Conservation (phyloP, 2,113 vertebrate genomes). For the Sclerurus mexicanus region DNA sequence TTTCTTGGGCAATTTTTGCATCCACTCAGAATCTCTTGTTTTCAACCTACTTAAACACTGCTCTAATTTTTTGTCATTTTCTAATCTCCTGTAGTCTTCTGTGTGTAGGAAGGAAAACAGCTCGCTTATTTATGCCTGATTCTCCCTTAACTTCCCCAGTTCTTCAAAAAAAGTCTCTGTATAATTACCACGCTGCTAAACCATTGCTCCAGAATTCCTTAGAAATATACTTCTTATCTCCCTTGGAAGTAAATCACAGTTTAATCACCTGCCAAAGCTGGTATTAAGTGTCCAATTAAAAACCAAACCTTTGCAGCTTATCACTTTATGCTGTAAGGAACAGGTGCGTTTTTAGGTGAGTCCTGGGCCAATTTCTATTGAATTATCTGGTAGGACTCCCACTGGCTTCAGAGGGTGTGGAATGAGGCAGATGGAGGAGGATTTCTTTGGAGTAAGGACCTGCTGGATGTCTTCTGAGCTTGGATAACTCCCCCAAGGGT, state of each 20-base stretch:
- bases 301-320: conserved; percentile 53
- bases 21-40: not conserved
- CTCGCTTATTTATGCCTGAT: conserved; percentile 1
- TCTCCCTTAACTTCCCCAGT: not conserved
- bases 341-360: conserved; percentile 43
- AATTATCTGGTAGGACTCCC: conserved; percentile 37
- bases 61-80: not conserved
- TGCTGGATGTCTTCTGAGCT: conserved; percentile 5
- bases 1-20: not conserved
- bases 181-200: conserved; percentile 39
- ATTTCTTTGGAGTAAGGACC: not conserved
- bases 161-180: conserved; percentile 5
- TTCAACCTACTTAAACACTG: not conserved
- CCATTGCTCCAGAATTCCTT: conserved; percentile 38
- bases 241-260: conserved; percentile 60
- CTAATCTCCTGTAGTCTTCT: conserved; percentile 26
- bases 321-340: conserved; percentile 28
- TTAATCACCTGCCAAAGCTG: conserved; percentile 66
- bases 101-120: conserved; percentile 5
- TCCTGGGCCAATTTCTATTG: conserved; percentile 27
- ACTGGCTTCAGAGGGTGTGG: not conserved
- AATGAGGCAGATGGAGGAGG: conserved; percentile 23
- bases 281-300: conserved; percentile 66
- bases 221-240: conserved; percentile 62
- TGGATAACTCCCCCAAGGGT: not conserved